Conservation (phyloP, 1,140 invertebrate genomes). For the Trigoniulus corallinus region DNA sequence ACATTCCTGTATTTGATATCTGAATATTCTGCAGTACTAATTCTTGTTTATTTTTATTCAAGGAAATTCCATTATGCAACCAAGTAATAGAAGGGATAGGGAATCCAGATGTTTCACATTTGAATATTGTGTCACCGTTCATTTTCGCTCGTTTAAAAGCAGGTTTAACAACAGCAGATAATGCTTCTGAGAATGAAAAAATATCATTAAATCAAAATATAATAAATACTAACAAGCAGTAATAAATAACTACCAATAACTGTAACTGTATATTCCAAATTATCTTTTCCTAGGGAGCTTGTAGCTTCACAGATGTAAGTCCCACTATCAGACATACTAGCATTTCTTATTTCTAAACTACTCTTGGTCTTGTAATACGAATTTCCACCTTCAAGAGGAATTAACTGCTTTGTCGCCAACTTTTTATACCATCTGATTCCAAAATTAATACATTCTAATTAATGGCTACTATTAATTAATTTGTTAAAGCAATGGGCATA, state of each 20-base stretch:
- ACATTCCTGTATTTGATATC: slow-evolving; percentile 26
- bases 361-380: not conserved
- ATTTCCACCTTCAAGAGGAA: not conserved
- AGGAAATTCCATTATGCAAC: slow-evolving; percentile 3
- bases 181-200: not conserved
- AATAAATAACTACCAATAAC: slow-evolving; percentile 2
- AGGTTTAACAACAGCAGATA: not conserved
- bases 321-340: slow-evolving; percentile 2
- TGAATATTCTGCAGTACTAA: slow-evolving; percentile 18
- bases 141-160: not conserved
- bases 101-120: not conserved
- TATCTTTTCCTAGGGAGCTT: not conserved
- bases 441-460: not conserved
- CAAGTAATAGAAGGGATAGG: slow-evolving; percentile 2
- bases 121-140: not conserved
- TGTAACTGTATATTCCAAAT: not conserved
- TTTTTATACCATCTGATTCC: slow-evolving; percentile 38
- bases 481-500: not conserved
- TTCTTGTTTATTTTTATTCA: not conserved
- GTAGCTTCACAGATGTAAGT: slow-evolving; percentile 5
- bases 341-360: not conserved
- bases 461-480: not conserved
- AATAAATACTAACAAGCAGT: not conserved
- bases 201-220: not conserved
- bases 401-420: not conserved